phyloP scores from a whole-genome alignment of 2,888 invertebrate genomes.

The Nymphalis polychloros region DNA sequence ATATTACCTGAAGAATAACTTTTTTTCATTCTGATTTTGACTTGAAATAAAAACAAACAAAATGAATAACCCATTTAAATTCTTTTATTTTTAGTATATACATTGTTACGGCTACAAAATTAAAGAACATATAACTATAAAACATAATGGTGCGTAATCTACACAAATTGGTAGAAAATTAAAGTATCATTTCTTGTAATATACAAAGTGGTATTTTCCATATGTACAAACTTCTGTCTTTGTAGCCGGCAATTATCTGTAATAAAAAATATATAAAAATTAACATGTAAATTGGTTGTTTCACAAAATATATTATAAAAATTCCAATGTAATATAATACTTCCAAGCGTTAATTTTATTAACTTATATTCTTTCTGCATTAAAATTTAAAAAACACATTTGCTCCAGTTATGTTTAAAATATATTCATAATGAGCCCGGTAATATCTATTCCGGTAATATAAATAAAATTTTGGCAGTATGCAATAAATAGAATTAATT shows the following conservation, averaged over 20 bases:
- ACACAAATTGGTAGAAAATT: conserved; percentile 49
- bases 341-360: too few species aligned
- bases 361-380: too few species aligned
- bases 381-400: too few species aligned
- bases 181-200: conserved; percentile 76
- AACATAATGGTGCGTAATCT: conserved; percentile 46
- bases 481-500: too few species aligned
- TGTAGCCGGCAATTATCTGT: conserved; percentile 86
- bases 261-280: conserved; percentile 48
- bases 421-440: too few species aligned
- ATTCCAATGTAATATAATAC: too few species aligned
- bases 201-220: conserved; percentile 83
- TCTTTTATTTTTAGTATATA: conserved; percentile 31
- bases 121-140: conserved; percentile 35
- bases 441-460: too few species aligned
- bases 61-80: conserved; percentile 40
- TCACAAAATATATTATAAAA: too few species aligned
- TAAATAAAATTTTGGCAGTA: too few species aligned
- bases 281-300: too few species aligned
- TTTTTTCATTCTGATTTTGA: neutral
- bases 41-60: conserved; percentile 21
- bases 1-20: too few species aligned
- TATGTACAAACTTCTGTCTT: conserved; percentile 84
- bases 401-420: too few species aligned
- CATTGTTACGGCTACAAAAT: conserved; percentile 38